Base-by-base conservation (phyloP, 1,140 invertebrate species). In the Ptiloglossa arizonensis region DNA sequence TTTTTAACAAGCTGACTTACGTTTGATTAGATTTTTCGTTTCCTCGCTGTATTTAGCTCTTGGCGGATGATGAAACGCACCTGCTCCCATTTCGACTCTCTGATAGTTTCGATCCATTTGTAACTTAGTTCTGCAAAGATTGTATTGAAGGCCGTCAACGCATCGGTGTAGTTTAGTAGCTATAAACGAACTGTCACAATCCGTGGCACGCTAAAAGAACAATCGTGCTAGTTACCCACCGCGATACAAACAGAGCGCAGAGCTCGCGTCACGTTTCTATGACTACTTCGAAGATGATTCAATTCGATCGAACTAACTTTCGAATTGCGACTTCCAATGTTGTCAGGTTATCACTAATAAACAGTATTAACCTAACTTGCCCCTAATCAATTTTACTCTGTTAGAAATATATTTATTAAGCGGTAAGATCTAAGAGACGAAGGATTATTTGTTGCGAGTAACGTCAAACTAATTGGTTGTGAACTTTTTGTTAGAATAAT, bases 11-110 rank as follows among this genome's bases (percentile, higher is more conserved):
- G 29, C 32, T 73, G 35, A 56, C 85, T 69, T 80, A 93, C 92
- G 74, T 88, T 92, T 90, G 2, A 93, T 88, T 1, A 93, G 70
- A 74, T 89, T 86, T 81, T 85, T 88, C 6, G 92, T 93, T 59
- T 92, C 91, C 13, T 90, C 89, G 73, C 92, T 93, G 38, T 93
- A 93, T 50, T 87, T 87, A 1, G 88, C 89, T 86, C 87, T 89
- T 0, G 89, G 87, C 2, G 90, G 87, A 79, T 93, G 89, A 41
- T 91, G 89, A 81, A 93, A 89, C 41, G 90, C 87, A 5, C 89
- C 90, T 9, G 87, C 86, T 1, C 91, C 91, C 1, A 91, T 81
- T 32, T 81, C 87, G 8, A 93, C 91, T 17, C 85, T 87, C 27
- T 88, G 87, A 69, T 79, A 86, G 52, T 82, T 88, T 38, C 87